Percentiles rank a stretch among this genome's conserved stretches.
These are phyloP conservation scores for Chloropsis hardwickii DNA, from an alignment of 2,113 vertebrate species.

Conservation along the genomic window DNA sequence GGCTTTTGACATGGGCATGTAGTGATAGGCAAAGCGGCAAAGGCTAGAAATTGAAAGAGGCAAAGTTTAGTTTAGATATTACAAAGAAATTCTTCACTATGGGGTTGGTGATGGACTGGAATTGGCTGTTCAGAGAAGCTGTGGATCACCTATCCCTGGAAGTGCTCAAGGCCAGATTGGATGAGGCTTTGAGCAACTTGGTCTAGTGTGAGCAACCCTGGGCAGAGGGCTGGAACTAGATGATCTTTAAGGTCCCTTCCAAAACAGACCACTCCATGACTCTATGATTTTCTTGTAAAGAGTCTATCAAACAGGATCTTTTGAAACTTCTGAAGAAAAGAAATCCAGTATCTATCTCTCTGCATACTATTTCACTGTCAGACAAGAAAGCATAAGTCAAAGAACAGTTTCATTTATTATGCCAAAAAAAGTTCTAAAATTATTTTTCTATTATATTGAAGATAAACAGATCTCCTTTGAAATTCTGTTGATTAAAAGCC, in stretches of 20 bases:
- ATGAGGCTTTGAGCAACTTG: neutral
- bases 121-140: neutral
- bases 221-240: neutral
- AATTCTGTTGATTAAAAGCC: neutral
- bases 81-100: neutral
- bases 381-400: neutral
- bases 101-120: neutral
- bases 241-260: neutral
- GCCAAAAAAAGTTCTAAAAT: neutral
- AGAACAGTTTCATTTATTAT: neutral
- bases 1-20: neutral
- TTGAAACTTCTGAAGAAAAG: neutral
- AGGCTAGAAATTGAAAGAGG: neutral
- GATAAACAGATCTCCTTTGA: neutral
- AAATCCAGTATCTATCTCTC: fast-evolving
- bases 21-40: neutral
- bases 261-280: neutral
- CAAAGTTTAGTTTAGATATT: neutral
- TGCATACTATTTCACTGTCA: neutral
- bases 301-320: neutral
- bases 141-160: neutral
- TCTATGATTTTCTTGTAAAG: neutral
- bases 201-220: neutral
- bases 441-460: neutral
- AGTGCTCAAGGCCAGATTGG: neutral